phyloP scores from a whole-genome alignment of 2,113 vertebrate genomes.

The Spea bombifrons region DNA sequence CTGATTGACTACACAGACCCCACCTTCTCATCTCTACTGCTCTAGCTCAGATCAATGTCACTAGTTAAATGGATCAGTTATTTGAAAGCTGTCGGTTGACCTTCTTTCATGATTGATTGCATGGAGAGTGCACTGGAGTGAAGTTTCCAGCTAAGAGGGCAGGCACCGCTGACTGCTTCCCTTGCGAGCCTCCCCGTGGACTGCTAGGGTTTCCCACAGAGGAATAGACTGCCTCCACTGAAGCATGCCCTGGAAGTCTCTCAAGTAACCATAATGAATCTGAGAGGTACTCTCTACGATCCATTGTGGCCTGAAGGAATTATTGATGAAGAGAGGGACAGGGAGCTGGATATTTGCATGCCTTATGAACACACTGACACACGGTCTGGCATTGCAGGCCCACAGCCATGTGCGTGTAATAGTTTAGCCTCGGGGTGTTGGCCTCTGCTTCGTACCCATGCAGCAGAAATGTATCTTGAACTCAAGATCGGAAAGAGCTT shows the following conservation, averaged over 20 bases:
- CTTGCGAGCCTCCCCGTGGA: constrained; percentile 51
- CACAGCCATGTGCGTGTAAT: constrained; percentile 47
- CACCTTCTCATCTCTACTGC: constrained; percentile 49
- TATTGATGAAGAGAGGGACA: constrained; percentile 65
- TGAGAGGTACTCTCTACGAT: constrained; percentile 55
- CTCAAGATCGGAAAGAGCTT: constrained; percentile 30
- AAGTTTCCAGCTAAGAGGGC: constrained; percentile 60
- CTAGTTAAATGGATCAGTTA: constrained; percentile 67
- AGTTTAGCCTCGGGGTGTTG: constrained; percentile 35
- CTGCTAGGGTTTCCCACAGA: constrained; percentile 60
- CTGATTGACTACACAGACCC: constrained; percentile 53
- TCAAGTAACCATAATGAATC: constrained; percentile 60
- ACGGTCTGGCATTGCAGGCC: constrained; percentile 52
- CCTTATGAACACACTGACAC: constrained; percentile 56
- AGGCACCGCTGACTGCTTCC: constrained; percentile 54
- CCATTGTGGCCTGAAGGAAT: constrained; percentile 55
- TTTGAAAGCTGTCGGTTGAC: constrained; percentile 68
- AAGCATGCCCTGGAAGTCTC: constrained; percentile 52
- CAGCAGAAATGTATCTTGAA: background rate
- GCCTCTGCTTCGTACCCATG: constrained; percentile 34
- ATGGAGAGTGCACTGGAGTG: constrained; percentile 55
- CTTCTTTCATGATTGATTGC: constrained; percentile 63
- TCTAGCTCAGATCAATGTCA: constrained; percentile 61
- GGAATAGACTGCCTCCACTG: constrained; percentile 52
- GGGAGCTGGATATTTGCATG: constrained; percentile 54